phyloP scores from a whole-genome alignment of 2,888 invertebrate species.

The Drosophila monieri region DNA sequence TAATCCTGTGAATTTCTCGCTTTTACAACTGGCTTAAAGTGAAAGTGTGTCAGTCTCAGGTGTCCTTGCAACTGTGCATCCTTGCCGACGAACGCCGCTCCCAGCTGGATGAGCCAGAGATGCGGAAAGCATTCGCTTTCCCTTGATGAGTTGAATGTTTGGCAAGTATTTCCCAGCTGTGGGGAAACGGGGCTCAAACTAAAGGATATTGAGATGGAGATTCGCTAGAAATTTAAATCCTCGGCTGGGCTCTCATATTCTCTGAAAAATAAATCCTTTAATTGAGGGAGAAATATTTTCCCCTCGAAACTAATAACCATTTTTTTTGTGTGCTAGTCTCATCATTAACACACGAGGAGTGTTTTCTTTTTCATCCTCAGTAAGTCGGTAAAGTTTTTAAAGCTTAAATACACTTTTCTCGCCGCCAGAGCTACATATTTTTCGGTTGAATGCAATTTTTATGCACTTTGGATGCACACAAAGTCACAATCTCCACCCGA shows the following conservation, averaged over 20 bases:
- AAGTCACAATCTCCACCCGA: constrained; percentile 15
- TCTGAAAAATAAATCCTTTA: not conserved
- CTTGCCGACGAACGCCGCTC: constrained; percentile 24
- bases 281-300: not conserved
- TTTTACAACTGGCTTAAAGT: constrained; percentile 42
- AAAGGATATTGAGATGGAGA: constrained; percentile 2
- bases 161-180: constrained; percentile 9
- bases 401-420: not conserved
- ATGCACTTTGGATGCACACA: constrained; percentile 29
- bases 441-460: constrained; percentile 45
- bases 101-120: constrained; percentile 18
- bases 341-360: not conserved
- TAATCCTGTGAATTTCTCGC: constrained; percentile 47
- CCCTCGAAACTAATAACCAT: not conserved
- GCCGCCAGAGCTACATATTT: not conserved
- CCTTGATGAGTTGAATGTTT: constrained; percentile 21
- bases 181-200: constrained; percentile 5
- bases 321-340: not conserved
- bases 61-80: constrained; percentile 29
- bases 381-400: not conserved
- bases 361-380: not conserved
- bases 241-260: not conserved
- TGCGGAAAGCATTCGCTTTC: constrained; percentile 26
- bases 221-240: not conserved
- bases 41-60: constrained; percentile 43